Base-by-base conservation (phyloP, 2,888 invertebrate genomes). In the Cerastis leucographa region DNA sequence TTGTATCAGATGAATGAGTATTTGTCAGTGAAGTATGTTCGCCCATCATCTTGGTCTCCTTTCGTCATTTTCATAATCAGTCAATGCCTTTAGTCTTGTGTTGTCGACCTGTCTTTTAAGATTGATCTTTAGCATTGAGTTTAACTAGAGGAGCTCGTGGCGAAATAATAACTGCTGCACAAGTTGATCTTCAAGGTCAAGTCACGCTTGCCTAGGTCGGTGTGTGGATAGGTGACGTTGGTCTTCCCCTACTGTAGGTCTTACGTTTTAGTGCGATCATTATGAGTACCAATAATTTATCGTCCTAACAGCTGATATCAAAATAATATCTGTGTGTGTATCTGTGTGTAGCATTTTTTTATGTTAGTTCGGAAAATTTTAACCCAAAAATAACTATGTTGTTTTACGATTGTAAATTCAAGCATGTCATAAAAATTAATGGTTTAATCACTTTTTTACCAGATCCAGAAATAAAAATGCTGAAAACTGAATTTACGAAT, bases 41-140 rank as follows among this genome's bases (percentile, higher is more conserved):
- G 17, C 8, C 40, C 2, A 72, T 72, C 49, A 61, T 61, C 51
- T n/a, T 22, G 81, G 61, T 44, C 22, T 44, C 22, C 44, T 61
- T 35, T 42, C 8, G n/a, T 17, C 35, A 25, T 75, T 73, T 19
- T n/a, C 11, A 25, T 42, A 62, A 77, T 75, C 82, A 81, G 77
- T 62, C n/a, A 40, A 0, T 75, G 46, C 6, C 40, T 35, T 22
- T 25, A 19, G 14, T 25, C 42, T 19, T 29, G 8, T 54, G 14
- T n/a, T 51, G 22, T 9, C 22, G 25, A 81, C n/a, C 54, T 61
- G 17, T 62, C 29, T 25, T 35, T 12, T 65, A 8, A 64, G 44
- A 64, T 46, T 40, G 35, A 64, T 40, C 44, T 44, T 44, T 40
- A 11, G 35, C 44, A 54, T 40, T 64, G 44, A 44, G 44, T 22